phyloP scores from a whole-genome alignment of 2,797 vertebrate genomes.

The Pelochelys cantorii region DNA sequence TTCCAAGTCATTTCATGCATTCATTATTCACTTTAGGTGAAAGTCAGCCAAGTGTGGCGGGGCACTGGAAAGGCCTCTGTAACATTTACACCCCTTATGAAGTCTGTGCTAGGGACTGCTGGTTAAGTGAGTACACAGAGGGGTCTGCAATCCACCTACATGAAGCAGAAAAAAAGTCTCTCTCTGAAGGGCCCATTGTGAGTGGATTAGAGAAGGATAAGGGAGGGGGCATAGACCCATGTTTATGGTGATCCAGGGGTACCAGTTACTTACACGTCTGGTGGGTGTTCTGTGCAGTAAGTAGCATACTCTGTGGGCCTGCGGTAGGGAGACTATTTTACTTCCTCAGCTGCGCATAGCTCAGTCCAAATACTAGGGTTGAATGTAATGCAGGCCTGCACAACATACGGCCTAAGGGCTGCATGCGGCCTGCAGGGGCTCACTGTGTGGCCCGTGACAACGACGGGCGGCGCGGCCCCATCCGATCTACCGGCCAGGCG shows the following conservation, averaged over 20 bases:
- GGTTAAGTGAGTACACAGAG: background rate
- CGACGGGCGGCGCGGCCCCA: no score
- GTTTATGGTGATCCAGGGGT: background rate
- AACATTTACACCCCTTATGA: background rate
- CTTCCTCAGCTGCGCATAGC: background rate
- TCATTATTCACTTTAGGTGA: background rate
- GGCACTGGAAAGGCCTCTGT: background rate
- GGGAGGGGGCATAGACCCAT: background rate
- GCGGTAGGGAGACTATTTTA: background rate
- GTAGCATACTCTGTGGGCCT: background rate
- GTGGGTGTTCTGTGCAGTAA: background rate
- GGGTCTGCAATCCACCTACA: background rate
- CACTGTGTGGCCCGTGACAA: no score
- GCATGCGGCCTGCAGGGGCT: no score
- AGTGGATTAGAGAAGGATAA: background rate
- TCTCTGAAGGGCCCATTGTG: accelerated
- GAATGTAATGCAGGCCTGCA: no score
- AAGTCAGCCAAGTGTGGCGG: accelerated
- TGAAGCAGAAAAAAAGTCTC: background rate
- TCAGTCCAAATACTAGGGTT: background rate
- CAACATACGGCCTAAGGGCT: no score
- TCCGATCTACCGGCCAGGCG: no score
- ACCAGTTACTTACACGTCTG: background rate
- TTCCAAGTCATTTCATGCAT: background rate
- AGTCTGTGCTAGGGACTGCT: background rate